Base-by-base conservation (phyloP, 1,140 invertebrate genomes). In the Pectinophora gossypiella region DNA sequence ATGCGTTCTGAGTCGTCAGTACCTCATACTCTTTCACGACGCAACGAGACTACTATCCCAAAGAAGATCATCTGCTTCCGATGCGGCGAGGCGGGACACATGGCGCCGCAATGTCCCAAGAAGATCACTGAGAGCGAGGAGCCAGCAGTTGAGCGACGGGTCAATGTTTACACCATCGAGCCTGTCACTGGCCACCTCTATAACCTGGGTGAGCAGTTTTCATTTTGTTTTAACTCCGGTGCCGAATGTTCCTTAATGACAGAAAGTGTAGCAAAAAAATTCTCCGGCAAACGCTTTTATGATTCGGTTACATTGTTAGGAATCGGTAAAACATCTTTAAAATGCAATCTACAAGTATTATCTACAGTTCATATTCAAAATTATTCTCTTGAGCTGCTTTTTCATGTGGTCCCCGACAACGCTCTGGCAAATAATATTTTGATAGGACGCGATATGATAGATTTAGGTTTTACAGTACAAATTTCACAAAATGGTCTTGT, bases 161-260 rank as follows among this genome's bases (percentile, higher is more conserved):
- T 38, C 13, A 38, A 38, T 38, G 13, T 38, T 15, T 38, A n/a
- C 36, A 4, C 36, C 36, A 38, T 38, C 36, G 13, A 38, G 13
- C 36, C 36, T 38, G 36, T 15, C 5, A 38, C 36, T 7, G 13
- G 13, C 36, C 13, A n/a, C 36, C 13, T 38, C 4, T 38, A 38
- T n/a, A 38, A 38, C 13, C 4, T 38, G 36, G 7, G 36, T 15
- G 36, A 38, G 13, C 4, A 9, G 36, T 38, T 38, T 38, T 38
- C 36, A 38, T 38, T 38, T 38, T 38, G 13, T 38, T 38, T 38
- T 38, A n/a, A 38, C 13, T 38, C 7, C 13, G 36, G 36, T 38
- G 7, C 36, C 4, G 36, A 38, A 38, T 38, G 36, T 15, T 38
- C 36, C 4, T 15, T 38, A 15, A 38, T 38, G 13, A 38, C 5